Base-by-base conservation (phyloP, 2,888 invertebrate species). In the Polyommatus iphigenia region DNA sequence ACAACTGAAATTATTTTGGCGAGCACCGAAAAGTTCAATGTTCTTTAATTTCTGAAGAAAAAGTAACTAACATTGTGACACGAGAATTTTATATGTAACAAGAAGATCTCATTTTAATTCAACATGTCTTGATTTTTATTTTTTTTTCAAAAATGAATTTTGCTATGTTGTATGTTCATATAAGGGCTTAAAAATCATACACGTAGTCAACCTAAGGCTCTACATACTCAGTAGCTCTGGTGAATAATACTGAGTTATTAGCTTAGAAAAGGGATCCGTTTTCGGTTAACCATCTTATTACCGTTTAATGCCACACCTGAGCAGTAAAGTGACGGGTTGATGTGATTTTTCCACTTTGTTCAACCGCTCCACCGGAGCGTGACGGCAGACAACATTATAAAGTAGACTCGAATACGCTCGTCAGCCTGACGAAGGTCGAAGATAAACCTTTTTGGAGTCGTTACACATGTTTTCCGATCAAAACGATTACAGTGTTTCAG, bases 281-380 rank as follows among this genome's bases (percentile, higher is more conserved):
- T 5, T 54, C 54, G 54, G 54, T 54, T 54, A 54, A 54, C 54
- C 54, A 54, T 18, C 54, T 54, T 1, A 54, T 54, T 54, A 20
- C 59, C 20, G 13, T 59, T 59, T 59, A 20, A 59, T n/a, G 41
- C 24, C 24, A 67, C 67, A 67, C 29, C 67, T 67, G 67, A 29
- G 67, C 67, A 15, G 6, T 32, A 67, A 67, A 29, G 18, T 67
- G n/a, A 67, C 67, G 67, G 15, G 67, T 67, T 67, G 62, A 62
- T 62, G 67, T 32, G 67, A 67, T 67, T 67, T 67, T 67, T 67
- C 67, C 67, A 67, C 67, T 67, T 67, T 67, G 32, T 32, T 15
- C 24, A 10, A 24, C 24, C 20, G 8, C 24, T 29, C 7, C 67
- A 32, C 18, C 67, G 67, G 7, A 67, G 67, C 67, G 67, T 20